Evolutionary conservation across 1,140 invertebrate species (phyloP).

Genomic region (Drosophila pseudoananassae): DNA sequence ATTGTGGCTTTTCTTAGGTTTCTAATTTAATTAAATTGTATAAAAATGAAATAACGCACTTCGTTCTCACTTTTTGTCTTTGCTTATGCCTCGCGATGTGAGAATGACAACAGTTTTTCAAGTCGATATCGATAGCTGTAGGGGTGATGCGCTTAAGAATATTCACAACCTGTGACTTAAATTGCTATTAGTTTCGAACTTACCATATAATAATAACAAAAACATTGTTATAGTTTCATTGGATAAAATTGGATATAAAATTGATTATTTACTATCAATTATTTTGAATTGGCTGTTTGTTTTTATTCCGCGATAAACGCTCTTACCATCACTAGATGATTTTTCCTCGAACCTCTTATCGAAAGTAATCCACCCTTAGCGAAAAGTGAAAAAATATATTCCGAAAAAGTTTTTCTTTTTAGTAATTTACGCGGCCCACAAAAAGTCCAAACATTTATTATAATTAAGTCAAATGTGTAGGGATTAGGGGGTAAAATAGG

Average conservation of each 20-base stretch:
- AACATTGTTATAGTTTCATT: not conserved
- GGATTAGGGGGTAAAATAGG: constrained; percentile 28
- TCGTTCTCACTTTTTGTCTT: constrained; percentile 61
- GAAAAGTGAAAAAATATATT: constrained; percentile 52
- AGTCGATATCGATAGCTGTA: constrained; percentile 30
- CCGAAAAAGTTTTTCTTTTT: constrained; percentile 43
- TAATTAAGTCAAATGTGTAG: constrained; percentile 52
- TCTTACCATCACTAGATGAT: constrained; percentile 9
- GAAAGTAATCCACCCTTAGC: constrained; percentile 36
- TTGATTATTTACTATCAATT: not conserved
- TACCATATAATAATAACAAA: not conserved
- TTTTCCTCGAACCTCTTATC: constrained; percentile 1
- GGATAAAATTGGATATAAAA: not conserved
- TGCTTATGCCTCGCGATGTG: constrained; percentile 50
- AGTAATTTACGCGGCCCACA: constrained; percentile 18
- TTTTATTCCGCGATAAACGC: not conserved
- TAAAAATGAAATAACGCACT: constrained; percentile 82
- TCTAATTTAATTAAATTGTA: constrained; percentile 74
- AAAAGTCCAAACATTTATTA: constrained; percentile 54
- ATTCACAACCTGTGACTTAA: constrained; percentile 4
- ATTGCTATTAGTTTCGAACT: not conserved
- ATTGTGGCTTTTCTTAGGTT: constrained; percentile 69
- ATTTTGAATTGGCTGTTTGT: not conserved
- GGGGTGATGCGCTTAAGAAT: not conserved
- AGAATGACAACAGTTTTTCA: constrained; percentile 62